Base-by-base conservation (phyloP, 2,888 invertebrate genomes). In the Lysandra bellargus region DNA sequence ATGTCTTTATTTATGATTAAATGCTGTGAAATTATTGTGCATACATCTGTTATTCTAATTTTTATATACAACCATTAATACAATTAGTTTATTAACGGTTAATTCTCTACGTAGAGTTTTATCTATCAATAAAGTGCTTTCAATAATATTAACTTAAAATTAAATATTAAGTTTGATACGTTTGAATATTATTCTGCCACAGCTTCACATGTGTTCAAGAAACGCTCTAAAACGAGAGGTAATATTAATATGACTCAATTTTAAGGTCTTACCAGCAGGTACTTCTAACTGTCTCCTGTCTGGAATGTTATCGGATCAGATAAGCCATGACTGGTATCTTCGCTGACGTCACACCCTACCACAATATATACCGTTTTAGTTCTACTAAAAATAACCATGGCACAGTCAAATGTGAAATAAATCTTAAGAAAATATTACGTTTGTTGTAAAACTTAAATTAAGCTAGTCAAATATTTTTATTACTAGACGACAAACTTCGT, bases 281-380 rank as follows among this genome's bases (percentile, higher is more conserved):
- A 33, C 30, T 12, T 2, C 7, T 64, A 64, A 30, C 64, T 4
- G 4, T 5, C 4, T 69, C 5, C 4, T 69, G 33, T 37, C 69
- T 69, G 33, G 3, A 69, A 33, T 69, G 69, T 69, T 69, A 69
- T 69, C 69, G 30, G 69, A 69, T 69, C 17, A 69, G 69, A 69
- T 69, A 69, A 69, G 33, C 30, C 30, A 30, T 12, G 30, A 64
- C 69, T 33, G 69, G 33, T 33, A 4, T 69, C 30, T 69, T 69
- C 33, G 4, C 12, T 69, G 69, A 69, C 69, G 69, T 69, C 69
- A 69, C 69, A 23, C 69, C 69, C 69, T 69, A 69, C 69, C 53
- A 30, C 53, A 57, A 76, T 57, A 76, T 76, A 17, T 5, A 69
- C 69, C 33, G 69, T 37, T 69, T 69, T 37, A 37, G 33, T 69